Base-by-base conservation (phyloP, 1,140 invertebrate species). In the Hyles euphorbiae region DNA sequence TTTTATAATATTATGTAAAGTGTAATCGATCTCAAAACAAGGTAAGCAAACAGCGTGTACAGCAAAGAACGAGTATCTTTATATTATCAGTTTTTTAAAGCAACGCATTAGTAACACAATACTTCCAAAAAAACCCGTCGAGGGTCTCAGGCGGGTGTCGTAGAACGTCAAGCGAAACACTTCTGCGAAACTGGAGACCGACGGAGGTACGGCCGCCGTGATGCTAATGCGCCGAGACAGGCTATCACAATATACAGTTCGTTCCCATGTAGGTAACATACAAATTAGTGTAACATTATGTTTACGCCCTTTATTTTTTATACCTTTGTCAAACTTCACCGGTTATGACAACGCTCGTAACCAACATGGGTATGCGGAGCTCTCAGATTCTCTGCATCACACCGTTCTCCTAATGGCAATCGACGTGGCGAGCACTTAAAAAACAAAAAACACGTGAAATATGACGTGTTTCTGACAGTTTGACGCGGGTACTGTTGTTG, bases 281-380 rank as follows among this genome's bases (percentile, higher is more conserved):
- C 74, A 75, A 85, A 86, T 86, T 86, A 84, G 71, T 74, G 74
- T 76, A 68, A 81, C 83, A 87, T 87, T 81, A 86, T 83, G 77
- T 86, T 86, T 79, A 77, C 77, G 74, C 80, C 55, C 74, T 81
- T 73, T 65, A n/a, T 66, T 67, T 78, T 56, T 82, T 78, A 63
- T 70, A 78, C 74, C 76, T 73, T 79, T 76, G 79, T 82, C 68
- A 70, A 67, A 63, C 58, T 58, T 68, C 53, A 81, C 58, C 51
- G 59, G 68, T 76, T 72, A 71, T 71, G 81, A 83, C 79, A 76
- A 73, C 58, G 57, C 64, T 49, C 54, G 44, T 34, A 56, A 56
- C 54, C n/a, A 4, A 54, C 45, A n/a, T 5, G 54, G 54, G 45
- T 56, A 46, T 56, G 33, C 22, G 47, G 47, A 34, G 32, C 58